A percentile compares a stretch with the other conserved stretches of the same genome.
Conservation (phyloP, 2,113 vertebrate species). For the Colaptes auratus region DNA sequence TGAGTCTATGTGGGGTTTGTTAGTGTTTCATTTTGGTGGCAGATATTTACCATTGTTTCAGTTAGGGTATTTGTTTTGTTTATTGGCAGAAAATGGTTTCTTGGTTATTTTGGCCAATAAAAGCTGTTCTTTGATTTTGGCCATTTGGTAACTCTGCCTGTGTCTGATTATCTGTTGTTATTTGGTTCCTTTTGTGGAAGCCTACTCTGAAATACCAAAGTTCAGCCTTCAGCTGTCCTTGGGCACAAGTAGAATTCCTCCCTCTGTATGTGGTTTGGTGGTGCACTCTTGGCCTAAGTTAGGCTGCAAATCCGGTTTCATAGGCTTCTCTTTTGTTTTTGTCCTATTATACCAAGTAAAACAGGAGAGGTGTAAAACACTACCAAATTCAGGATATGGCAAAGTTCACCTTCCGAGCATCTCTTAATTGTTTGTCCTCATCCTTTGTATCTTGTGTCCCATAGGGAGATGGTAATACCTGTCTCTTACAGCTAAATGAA, state of each 20-base stretch:
- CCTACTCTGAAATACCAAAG: neutral
- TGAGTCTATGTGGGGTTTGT: neutral
- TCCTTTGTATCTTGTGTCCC: neutral
- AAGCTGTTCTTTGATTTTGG: conserved; percentile 34
- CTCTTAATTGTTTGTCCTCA: neutral
- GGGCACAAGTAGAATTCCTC: neutral
- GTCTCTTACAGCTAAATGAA: neutral
- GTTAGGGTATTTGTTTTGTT: neutral
- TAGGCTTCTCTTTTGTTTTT: neutral
- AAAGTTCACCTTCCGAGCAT: neutral
- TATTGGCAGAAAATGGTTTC: conserved; percentile 25
- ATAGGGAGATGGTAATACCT: neutral
- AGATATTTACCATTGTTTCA: conserved; percentile 1
- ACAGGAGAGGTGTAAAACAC: neutral
- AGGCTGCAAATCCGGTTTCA: neutral
- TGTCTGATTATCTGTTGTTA: neutral
- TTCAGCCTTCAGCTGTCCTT: neutral
- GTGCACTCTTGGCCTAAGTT: rapidly evolving
- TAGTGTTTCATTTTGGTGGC: neutral
- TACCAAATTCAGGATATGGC: neutral
- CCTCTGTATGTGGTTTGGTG: neutral
- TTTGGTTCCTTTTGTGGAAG: neutral
- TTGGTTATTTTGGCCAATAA: conserved; percentile 58
- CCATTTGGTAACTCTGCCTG: neutral
- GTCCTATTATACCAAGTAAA: neutral